Evolutionary conservation across 2,797 vertebrate species (phyloP).

Genomic region (Anisognathus igniventris): DNA sequence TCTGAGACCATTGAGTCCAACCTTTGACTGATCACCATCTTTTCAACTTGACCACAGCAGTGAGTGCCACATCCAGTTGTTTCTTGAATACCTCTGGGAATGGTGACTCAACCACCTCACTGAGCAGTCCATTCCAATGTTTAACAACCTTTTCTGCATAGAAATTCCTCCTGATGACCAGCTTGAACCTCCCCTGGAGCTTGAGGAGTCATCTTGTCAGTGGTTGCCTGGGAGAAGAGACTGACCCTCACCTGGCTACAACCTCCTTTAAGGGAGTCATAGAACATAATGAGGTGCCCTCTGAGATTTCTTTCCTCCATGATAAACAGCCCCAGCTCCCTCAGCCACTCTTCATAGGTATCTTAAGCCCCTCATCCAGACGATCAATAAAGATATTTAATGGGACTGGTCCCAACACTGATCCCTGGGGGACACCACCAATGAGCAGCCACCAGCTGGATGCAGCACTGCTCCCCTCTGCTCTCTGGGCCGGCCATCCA

Average conservation of each 20-base stretch:
- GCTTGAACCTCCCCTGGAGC: neutral
- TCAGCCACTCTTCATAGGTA: neutral
- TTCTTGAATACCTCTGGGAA: neutral
- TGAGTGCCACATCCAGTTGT: neutral
- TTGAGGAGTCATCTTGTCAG: neutral
- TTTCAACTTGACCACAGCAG: neutral
- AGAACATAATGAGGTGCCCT: neutral
- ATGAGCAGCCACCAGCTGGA: neutral
- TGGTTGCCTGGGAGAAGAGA: neutral
- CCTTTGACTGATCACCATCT: neutral
- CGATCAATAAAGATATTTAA: neutral
- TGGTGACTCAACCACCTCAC: too few relatives aligned
- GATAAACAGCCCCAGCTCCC: neutral
- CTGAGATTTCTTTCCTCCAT: neutral
- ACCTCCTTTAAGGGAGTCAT: neutral
- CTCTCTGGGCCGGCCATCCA: neutral
- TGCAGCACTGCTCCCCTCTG: neutral
- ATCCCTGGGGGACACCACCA: neutral
- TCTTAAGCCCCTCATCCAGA: neutral
- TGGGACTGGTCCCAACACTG: accelerated
- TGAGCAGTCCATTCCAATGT: neutral
- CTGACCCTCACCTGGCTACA: accelerated
- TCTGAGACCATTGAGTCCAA: neutral
- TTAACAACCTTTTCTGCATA: neutral
- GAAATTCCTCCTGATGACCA: neutral